Conservation (phyloP, 1,140 invertebrate genomes). For the Bombus consobrinus region DNA sequence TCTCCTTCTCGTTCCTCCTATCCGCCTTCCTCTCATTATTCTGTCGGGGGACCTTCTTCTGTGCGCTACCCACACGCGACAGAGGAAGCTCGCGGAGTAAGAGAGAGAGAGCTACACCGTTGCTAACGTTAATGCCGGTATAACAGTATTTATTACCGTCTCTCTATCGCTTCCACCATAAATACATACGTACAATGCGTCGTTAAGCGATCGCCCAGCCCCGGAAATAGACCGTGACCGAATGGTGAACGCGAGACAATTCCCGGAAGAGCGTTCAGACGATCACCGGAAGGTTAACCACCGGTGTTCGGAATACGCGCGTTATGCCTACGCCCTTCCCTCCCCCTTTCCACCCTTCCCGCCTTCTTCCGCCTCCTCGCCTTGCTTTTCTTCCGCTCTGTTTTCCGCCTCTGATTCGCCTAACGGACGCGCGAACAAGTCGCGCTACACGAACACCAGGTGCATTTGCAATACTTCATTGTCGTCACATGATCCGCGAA, state of each 20-base stretch:
- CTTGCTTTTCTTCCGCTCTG: conserved; percentile 1
- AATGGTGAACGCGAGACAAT: conserved; percentile 66
- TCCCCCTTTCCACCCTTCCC: too few species aligned
- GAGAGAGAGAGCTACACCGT: conserved; percentile 45
- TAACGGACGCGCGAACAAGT: conserved; percentile 54
- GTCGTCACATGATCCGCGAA: background rate
- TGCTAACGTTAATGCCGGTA: conserved; percentile 65
- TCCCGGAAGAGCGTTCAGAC: conserved; percentile 66
- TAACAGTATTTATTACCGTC: conserved; percentile 70
- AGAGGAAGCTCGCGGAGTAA: background rate
- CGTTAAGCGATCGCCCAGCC: conserved; percentile 66
- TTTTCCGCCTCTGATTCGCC: conserved; percentile 18
- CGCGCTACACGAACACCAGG: conserved; percentile 36
- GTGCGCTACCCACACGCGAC: conserved; percentile 52
- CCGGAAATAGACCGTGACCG: conserved; percentile 72
- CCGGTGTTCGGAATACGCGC: conserved; percentile 27
- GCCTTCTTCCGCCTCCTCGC: background rate
- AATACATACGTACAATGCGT: conserved; percentile 72
- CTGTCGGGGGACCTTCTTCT: conserved; percentile 36
- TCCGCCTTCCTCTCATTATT: conserved; percentile 61
- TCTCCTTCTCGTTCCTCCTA: background rate
- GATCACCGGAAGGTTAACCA: conserved; percentile 65
- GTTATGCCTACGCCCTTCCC: background rate
- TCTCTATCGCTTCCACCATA: conserved; percentile 67
- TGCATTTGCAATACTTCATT: conserved; percentile 25